Evolutionary conservation across 1,140 invertebrate species (phyloP).

Genomic region (Euura saliciscinereae): DNA sequence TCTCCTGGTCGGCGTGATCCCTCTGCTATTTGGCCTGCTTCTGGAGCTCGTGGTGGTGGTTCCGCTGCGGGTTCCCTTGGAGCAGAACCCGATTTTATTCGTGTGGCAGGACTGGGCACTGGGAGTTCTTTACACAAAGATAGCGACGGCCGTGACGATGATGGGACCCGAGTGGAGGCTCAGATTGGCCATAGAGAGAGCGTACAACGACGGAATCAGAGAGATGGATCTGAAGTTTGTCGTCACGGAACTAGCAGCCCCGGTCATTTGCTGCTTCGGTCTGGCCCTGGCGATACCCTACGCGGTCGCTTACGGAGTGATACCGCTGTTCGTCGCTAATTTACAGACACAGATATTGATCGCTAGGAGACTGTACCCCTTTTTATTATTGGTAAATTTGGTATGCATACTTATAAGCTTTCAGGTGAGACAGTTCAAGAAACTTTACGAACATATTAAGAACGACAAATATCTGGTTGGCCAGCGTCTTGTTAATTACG

Average conservation of each 20-base stretch:
- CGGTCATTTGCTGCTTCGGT: slow-evolving; percentile 87
- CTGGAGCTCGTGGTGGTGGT: slow-evolving; percentile 92
- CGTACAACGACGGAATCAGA: slow-evolving; percentile 87
- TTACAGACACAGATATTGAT: slow-evolving; percentile 78
- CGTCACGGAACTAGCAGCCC: slow-evolving; percentile 83
- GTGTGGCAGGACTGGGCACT: slow-evolving; percentile 98
- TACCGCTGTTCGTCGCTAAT: slow-evolving; percentile 79
- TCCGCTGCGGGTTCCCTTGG: slow-evolving; percentile 88
- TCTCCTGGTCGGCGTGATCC: slow-evolving; percentile 88
- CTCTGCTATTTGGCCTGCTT: slow-evolving; percentile 89
- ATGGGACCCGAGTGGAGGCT: slow-evolving; percentile 98
- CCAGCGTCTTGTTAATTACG: slow-evolving; percentile 93
- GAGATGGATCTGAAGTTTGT: slow-evolving; percentile 92
- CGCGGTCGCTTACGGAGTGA: slow-evolving; percentile 80
- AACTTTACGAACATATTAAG: slow-evolving; percentile 97
- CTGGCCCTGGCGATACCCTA: slow-evolving; percentile 90
- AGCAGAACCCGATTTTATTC: slow-evolving; percentile 94
- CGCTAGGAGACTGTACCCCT: slow-evolving; percentile 89
- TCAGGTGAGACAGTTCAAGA: slow-evolving; percentile 90
- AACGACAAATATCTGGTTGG: slow-evolving; percentile 99
- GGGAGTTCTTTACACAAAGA: slow-evolving; percentile 97
- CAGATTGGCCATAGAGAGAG: slow-evolving; percentile 88
- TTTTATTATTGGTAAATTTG: slow-evolving; percentile 75
- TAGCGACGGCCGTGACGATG: slow-evolving; percentile 94
- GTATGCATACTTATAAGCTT: slow-evolving; percentile 74